Conservation (phyloP, 2,888 invertebrate genomes). For the Sinohyriopsis cumingii region DNA sequence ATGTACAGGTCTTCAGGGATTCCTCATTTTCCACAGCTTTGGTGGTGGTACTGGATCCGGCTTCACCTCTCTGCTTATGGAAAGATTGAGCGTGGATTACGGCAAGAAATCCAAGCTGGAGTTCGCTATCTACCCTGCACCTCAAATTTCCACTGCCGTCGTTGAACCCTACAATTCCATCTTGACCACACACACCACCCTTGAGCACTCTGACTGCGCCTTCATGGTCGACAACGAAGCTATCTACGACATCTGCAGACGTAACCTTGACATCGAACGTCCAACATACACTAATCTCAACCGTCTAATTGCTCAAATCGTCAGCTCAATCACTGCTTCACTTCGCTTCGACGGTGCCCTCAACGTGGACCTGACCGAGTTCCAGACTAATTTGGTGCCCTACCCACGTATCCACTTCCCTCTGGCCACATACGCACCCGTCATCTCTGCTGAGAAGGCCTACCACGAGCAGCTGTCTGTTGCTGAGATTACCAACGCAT, state of each 20-base stretch:
- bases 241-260: conserved; percentile 80
- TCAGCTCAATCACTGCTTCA: conserved; percentile 71
- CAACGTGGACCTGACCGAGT: conserved; percentile 74
- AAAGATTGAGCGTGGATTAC: conserved; percentile 64
- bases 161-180: conserved; percentile 68
- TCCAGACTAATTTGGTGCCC: conserved; percentile 73
- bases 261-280: conserved; percentile 86
- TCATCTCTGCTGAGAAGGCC: conserved; percentile 95
- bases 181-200: conserved; percentile 66
- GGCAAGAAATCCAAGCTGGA: conserved; percentile 69
- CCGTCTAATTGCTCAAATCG: conserved; percentile 92
- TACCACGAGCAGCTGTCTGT: conserved; percentile 81
- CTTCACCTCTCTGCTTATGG: conserved; percentile 70
- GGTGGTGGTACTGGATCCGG: conserved; percentile 70
- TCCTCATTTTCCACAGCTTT: conserved; percentile 69
- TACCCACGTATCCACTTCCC: conserved; percentile 85
- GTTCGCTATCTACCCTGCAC: conserved; percentile 67
- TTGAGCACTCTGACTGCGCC: conserved; percentile 67
- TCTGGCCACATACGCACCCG: conserved; percentile 86
- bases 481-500: conserved; percentile 77
- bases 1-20: conserved; percentile 68
- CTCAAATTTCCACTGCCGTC: conserved; percentile 65
- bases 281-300: conserved; percentile 92
- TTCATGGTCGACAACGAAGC: conserved; percentile 96
- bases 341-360: conserved; percentile 73